Base-by-base conservation (phyloP, 2,113 vertebrate species). In the Eolophus roseicapilla region DNA sequence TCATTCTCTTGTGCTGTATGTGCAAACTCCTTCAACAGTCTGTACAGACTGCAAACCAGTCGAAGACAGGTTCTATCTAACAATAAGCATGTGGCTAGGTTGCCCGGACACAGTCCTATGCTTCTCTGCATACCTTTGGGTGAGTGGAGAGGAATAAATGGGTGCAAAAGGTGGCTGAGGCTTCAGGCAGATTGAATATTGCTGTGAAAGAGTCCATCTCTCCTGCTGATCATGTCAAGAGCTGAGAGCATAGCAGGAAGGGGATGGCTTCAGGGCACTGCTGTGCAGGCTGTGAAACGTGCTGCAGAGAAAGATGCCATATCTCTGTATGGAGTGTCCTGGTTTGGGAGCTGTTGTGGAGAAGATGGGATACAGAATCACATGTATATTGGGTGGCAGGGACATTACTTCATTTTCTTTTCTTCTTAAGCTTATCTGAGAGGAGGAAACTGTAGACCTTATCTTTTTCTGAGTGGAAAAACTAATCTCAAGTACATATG, bases 341-440 rank as follows among this genome's bases (percentile, higher is more conserved):
- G 63, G 7, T 71, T 39, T 80, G 77, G 68, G 73, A 80, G 68
- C 82, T 90, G 49, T 49, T 33, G 35, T 43, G 92, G 43, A 41
- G 73, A 62, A 41, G 73, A 62, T 63, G 78, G 69, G 67, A 92
- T 60, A 13, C 75, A 92, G 93, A 76, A 11, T 67, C 63, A 9
- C 39, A 1, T 2, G 5, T 16, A 4, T 55, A 25, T 53, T 37
- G 76, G 68, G 68, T 91, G 76, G 55, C 71, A 74, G 50, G 86
- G 88, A 35, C 73, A 63, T 83, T 46, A 67, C 64, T 92, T 88
- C 76, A 43, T 78, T 78, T 53, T 93, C 76, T 70, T 86, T 81
- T 77, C 85, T 88, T 75, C 82, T 78, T 27, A 27, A 77, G 82
- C 88, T 94, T 95, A 93, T 94, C 92, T 75, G 53, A 92, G 63